Evolutionary conservation across 2,797 vertebrate genomes (phyloP).

Genomic region (Urocyon cinereoargenteus): DNA sequence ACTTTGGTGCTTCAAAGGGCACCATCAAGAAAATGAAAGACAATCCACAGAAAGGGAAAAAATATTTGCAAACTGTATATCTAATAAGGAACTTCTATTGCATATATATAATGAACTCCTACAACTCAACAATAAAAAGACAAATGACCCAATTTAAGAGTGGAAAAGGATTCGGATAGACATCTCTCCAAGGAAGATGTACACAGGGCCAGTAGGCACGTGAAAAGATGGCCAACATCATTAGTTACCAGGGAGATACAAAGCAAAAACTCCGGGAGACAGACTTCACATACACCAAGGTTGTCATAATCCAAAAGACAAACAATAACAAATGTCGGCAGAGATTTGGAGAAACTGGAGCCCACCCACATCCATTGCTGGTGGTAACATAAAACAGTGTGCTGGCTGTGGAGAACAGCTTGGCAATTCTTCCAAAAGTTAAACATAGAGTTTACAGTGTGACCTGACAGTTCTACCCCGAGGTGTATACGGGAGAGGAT

Average conservation of each 20-base stretch:
- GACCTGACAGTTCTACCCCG: not conserved
- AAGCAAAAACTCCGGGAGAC: not conserved
- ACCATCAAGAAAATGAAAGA: not conserved
- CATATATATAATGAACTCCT: not conserved
- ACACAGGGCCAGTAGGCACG: not conserved
- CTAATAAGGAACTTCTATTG: not conserved
- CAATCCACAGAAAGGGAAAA: not conserved
- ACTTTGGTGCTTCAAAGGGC: not conserved
- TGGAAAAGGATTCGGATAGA: not conserved
- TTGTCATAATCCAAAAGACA: not conserved
- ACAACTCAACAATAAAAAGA: not conserved
- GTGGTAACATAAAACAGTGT: not conserved
- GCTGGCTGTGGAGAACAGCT: not conserved
- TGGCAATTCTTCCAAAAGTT: not conserved
- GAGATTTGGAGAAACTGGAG: not conserved
- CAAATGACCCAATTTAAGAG: not conserved
- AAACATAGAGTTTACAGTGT: not conserved
- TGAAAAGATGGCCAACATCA: not conserved
- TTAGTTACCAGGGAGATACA: not conserved
- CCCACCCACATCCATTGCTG: no score
- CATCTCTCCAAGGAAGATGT: not conserved
- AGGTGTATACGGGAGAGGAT: not conserved
- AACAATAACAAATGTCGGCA: no score
- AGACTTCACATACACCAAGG: no score
- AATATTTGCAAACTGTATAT: not conserved